Evolutionary conservation across 1,140 invertebrate species (phyloP).

Genomic region (Musca domestica): DNA sequence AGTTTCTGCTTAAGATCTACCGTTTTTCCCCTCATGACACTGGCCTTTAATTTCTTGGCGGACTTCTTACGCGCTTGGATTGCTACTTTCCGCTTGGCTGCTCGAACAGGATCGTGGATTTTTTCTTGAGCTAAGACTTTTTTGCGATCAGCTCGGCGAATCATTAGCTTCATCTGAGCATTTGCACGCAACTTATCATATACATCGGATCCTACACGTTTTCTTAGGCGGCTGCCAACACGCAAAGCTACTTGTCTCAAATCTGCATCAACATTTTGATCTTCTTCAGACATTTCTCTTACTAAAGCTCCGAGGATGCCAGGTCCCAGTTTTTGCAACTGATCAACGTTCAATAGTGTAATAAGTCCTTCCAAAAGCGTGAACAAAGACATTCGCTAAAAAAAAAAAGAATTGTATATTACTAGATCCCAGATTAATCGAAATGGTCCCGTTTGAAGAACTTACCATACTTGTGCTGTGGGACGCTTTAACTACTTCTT

Average conservation of each 20-base stretch:
- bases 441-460: constrained; percentile 21
- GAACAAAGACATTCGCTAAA: constrained; percentile 65
- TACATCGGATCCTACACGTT: constrained; percentile 62
- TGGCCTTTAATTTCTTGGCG: constrained; percentile 44
- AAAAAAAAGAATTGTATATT: background rate
- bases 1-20: constrained; percentile 44
- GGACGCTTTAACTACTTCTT: constrained; percentile 59
- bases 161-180: constrained; percentile 60
- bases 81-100: constrained; percentile 63
- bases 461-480: constrained; percentile 57
- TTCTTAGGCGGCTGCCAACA: constrained; percentile 66
- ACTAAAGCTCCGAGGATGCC: constrained; percentile 66
- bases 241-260: constrained; percentile 64
- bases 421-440: too few species aligned
- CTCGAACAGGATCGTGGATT: constrained; percentile 68
- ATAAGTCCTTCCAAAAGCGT: constrained; percentile 71
- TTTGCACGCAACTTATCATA: constrained; percentile 63
- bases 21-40: constrained; percentile 46
- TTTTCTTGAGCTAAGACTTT: constrained; percentile 62
- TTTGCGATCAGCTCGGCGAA: constrained; percentile 65
- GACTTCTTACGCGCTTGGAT: constrained; percentile 48
- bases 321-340: constrained; percentile 55
- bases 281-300: constrained; percentile 64
- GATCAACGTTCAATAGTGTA: constrained; percentile 57
- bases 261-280: constrained; percentile 58